These are phyloP conservation scores for Dryadula phaetusa DNA, from an alignment of 2,888 invertebrate genomes.

Conservation along the genomic window DNA sequence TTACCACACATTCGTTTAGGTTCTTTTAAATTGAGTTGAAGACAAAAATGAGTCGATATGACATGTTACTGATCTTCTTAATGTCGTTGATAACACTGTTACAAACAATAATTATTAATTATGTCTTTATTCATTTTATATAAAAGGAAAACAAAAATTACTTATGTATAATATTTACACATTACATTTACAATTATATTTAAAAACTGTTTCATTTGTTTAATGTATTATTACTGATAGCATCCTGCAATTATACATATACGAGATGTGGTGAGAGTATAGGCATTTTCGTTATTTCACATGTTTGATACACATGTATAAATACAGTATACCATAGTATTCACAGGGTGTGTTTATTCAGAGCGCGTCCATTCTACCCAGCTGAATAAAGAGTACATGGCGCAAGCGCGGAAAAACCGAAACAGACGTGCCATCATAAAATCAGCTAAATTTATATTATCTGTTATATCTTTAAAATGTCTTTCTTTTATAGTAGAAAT, in stretches of 20 bases:
- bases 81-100: neutral
- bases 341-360: conserved; percentile 43
- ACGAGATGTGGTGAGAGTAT: neutral
- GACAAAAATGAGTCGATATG: too few species aligned
- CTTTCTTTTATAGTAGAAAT: neutral
- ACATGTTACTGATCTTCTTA: too few species aligned
- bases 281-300: neutral
- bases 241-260: too few species aligned
- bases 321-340: conserved; percentile 2
- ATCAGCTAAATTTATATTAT: neutral
- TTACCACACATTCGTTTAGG: conserved; percentile 6
- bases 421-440: conserved; percentile 5
- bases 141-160: too few species aligned
- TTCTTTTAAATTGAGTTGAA: neutral
- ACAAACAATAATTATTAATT: too few species aligned
- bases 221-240: too few species aligned
- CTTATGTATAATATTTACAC: too few species aligned
- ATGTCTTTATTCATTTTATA: too few species aligned
- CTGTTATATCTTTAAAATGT: neutral
- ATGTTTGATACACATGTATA: neutral
- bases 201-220: too few species aligned
- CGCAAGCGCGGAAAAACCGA: conserved; percentile 45
- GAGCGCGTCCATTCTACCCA: conserved; percentile 42
- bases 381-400: conserved; percentile 42
- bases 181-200: too few species aligned